A percentile compares a stretch with the other conserved stretches of the same genome.
These are phyloP conservation scores for Drosophila cyrtoloma DNA, from an alignment of 2,888 invertebrate genomes.

Conservation along the genomic window DNA sequence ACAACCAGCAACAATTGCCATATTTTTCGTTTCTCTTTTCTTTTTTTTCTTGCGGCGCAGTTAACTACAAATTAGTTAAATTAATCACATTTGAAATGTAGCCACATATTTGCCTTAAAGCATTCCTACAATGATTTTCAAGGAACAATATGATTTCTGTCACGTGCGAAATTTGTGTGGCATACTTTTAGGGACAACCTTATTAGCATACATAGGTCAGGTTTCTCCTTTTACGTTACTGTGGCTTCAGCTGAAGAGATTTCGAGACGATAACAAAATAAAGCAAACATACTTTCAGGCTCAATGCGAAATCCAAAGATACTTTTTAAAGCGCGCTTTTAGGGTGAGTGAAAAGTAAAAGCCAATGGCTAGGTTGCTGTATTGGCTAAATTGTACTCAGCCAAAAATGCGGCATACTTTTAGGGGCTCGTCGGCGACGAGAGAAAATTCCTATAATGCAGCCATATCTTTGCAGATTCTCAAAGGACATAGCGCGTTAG, in stretches of 20 bases:
- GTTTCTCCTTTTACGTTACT: neutral
- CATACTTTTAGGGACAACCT: constrained; percentile 24
- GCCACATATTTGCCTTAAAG: neutral
- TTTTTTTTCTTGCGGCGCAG: constrained; percentile 13
- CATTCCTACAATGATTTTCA: neutral
- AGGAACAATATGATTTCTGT: neutral
- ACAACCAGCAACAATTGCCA: constrained; percentile 19
- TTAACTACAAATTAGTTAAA: constrained; percentile 14
- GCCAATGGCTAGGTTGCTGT: neutral
- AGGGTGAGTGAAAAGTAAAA: neutral
- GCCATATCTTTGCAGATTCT: neutral
- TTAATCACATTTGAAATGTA: constrained; percentile 20
- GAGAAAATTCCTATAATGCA: neutral
- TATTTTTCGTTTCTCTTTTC: neutral
- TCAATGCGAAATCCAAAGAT: neutral
- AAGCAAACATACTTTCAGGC: neutral
- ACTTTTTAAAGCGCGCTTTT: neutral
- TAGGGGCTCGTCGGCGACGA: rapidly evolving
- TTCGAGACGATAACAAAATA: neutral
- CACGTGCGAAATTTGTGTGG: constrained; percentile 3
- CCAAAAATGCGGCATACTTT: neutral
- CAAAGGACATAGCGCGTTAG: no score
- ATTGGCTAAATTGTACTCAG: neutral
- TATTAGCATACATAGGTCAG: neutral
- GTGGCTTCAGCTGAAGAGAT: neutral